Conservation (phyloP, 1,140 invertebrate species). For the Drosophila tani region DNA sequence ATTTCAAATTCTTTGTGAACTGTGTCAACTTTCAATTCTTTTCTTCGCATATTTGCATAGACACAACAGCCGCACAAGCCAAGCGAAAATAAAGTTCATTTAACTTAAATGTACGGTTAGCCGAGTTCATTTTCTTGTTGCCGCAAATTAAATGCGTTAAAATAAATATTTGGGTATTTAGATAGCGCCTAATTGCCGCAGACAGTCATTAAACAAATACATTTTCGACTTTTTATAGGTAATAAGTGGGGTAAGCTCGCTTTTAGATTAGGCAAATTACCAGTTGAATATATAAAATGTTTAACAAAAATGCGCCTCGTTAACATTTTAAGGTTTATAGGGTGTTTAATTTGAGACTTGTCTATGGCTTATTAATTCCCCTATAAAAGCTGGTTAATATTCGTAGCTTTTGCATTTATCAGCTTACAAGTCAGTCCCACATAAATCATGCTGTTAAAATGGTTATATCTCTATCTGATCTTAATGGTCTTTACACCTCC, state of each 20-base stretch:
- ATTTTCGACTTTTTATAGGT: slow-evolving; percentile 2
- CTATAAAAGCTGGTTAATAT: slow-evolving; percentile 37
- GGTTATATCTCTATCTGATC: slow-evolving; percentile 37
- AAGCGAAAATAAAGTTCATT: slow-evolving; percentile 9
- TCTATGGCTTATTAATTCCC: slow-evolving; percentile 18
- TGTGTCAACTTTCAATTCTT: slow-evolving; percentile 75
- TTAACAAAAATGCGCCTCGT: not conserved
- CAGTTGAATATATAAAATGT: slow-evolving; percentile 23
- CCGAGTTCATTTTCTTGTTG: slow-evolving; percentile 24
- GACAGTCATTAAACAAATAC: slow-evolving; percentile 19
- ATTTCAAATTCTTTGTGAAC: slow-evolving; percentile 61
- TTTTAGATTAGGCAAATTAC: not conserved
- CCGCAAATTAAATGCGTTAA: slow-evolving; percentile 29
- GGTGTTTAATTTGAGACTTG: slow-evolving; percentile 13
- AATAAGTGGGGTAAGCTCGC: slow-evolving; percentile 17
- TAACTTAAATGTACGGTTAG: slow-evolving; percentile 11
- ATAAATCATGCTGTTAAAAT: slow-evolving; percentile 46
- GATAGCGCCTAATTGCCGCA: slow-evolving; percentile 19
- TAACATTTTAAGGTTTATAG: slow-evolving; percentile 20
- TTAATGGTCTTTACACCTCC: slow-evolving; percentile 24
- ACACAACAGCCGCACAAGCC: slow-evolving; percentile 23
- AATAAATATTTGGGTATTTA: slow-evolving; percentile 34
- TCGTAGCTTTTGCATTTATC: slow-evolving; percentile 37
- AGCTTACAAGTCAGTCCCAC: slow-evolving; percentile 22
- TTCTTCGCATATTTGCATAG: slow-evolving; percentile 55